Conservation (phyloP, 2,888 invertebrate species). For the Drosophila subsilvestris region DNA sequence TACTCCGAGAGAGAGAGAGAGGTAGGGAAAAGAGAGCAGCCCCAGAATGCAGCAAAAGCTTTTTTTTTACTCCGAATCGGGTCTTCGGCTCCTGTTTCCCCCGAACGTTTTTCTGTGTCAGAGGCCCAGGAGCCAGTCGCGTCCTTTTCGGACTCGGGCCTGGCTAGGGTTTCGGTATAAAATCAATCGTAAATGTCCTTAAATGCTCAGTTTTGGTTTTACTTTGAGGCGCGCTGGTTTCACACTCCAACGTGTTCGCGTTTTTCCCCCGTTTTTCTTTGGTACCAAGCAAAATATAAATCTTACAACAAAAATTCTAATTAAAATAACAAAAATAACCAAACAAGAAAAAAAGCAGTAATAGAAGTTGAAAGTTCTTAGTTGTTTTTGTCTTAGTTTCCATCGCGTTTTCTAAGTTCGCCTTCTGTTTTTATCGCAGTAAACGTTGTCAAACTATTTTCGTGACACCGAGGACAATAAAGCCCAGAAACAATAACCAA, state of each 20-base stretch:
- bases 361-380: slow-evolving; percentile 17
- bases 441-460: slow-evolving; percentile 35
- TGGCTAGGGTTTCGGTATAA: slow-evolving; percentile 70
- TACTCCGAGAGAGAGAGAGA: not conserved
- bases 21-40: slow-evolving; percentile 37
- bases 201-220: slow-evolving; percentile 78
- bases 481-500: not conserved
- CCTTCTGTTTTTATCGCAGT: slow-evolving; percentile 15
- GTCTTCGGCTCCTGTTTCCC: slow-evolving; percentile 38
- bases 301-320: slow-evolving; percentile 37
- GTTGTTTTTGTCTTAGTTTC: slow-evolving; percentile 14
- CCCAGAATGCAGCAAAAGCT: slow-evolving; percentile 53
- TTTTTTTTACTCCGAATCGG: slow-evolving; percentile 37
- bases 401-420: slow-evolving; percentile 32
- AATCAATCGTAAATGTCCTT: slow-evolving; percentile 80
- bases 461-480: slow-evolving; percentile 47
- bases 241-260: slow-evolving; percentile 48
- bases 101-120: slow-evolving; percentile 72
- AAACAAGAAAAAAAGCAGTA: slow-evolving; percentile 37
- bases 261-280: slow-evolving; percentile 44
- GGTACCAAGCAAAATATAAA: slow-evolving; percentile 39
- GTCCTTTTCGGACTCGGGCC: slow-evolving; percentile 50
- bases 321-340: slow-evolving; percentile 33
- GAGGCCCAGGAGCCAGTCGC: slow-evolving; percentile 13
- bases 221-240: slow-evolving; percentile 65